Evolutionary conservation across 2,113 vertebrate species (phyloP).

Genomic region (Sinosuthora webbiana): DNA sequence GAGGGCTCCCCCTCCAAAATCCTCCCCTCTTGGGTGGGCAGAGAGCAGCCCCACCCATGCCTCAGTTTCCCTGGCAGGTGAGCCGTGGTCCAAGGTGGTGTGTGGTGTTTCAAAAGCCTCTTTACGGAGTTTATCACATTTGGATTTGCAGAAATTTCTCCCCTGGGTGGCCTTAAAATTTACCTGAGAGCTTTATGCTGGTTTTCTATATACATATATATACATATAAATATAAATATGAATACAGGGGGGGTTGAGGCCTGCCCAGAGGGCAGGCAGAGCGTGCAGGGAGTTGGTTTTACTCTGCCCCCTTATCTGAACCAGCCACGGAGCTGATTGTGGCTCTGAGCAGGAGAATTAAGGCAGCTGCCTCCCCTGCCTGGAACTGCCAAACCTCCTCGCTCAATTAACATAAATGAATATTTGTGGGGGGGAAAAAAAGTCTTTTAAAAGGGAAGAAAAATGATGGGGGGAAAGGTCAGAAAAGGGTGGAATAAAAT

Average conservation of each 20-base stretch:
- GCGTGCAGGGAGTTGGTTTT: not conserved
- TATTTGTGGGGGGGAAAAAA: not conserved
- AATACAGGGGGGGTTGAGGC: not conserved
- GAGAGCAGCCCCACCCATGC: not conserved
- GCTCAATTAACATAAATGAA: constrained; percentile 10
- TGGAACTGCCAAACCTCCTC: not conserved
- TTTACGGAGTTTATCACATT: not conserved
- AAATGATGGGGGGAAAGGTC: not conserved
- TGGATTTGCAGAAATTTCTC: not conserved
- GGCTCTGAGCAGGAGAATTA: constrained; percentile 29
- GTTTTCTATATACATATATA: not conserved
- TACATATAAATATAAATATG: not conserved
- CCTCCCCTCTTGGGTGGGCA: not conserved
- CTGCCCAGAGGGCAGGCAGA: not conserved
- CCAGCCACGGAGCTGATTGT: not conserved
- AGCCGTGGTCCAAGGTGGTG: accelerated
- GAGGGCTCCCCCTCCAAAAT: not conserved
- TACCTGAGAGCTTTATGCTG: not conserved
- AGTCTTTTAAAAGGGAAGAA: not conserved
- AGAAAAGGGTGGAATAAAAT: not conserved
- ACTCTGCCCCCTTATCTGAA: constrained; percentile 1
- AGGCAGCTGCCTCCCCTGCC: not conserved
- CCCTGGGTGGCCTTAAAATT: not conserved
- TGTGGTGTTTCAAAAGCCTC: not conserved
- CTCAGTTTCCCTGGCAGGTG: not conserved